Evolutionary conservation across 1,140 invertebrate genomes (phyloP).

Genomic region (Branchinecta lindahli): DNA sequence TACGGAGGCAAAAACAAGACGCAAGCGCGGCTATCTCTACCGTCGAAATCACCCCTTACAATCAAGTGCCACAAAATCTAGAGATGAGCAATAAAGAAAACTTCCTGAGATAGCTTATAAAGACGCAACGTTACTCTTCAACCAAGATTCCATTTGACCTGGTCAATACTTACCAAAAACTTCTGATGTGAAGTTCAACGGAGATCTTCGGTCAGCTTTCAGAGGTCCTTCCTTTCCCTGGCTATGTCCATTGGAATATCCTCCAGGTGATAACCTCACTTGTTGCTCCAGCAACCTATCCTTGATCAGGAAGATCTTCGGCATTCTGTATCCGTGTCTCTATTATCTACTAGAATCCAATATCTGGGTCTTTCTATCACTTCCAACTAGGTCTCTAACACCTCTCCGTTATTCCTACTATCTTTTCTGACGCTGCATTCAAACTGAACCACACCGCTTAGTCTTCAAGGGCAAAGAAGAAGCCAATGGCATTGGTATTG

Average conservation of each 20-base stretch:
- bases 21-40: no score
- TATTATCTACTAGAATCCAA: no score
- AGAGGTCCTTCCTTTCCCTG: no score
- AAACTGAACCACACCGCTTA: conserved; percentile 2
- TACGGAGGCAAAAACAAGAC: no score
- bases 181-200: not conserved
- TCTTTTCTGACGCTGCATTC: not conserved
- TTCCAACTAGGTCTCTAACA: not conserved
- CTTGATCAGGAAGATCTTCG: conserved; percentile 3
- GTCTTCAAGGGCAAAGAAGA: not conserved
- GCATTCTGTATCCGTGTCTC: not conserved
- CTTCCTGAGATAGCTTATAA: no score
- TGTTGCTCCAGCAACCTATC: not conserved
- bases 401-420: not conserved
- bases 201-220: not conserved
- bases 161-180: not conserved
- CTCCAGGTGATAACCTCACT: not conserved
- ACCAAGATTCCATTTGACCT: no score
- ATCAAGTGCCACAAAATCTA: no score
- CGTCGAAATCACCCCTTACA: no score
- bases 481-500: not conserved
- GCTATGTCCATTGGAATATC: no score
- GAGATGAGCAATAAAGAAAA: no score
- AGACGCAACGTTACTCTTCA: no score
- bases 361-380: not conserved